phyloP scores from a whole-genome alignment of 1,140 invertebrate species.

The Macrostomum lignano region DNA sequence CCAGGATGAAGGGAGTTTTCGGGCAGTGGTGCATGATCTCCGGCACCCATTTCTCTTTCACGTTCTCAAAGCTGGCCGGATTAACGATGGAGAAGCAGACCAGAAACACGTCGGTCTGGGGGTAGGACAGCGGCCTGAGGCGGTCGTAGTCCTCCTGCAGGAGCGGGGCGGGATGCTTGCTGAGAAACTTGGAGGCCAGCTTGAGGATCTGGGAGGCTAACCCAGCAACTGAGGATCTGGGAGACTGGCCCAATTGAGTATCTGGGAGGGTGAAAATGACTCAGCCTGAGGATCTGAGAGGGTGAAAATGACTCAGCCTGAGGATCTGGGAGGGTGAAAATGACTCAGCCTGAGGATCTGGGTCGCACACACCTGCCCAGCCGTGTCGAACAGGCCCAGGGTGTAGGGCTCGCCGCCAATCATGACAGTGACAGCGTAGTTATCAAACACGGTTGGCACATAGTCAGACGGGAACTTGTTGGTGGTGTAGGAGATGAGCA shows the following conservation, averaged over 20 bases:
- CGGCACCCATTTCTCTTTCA: slow-evolving; percentile 40
- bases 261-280: no score
- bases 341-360: no score
- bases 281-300: no score
- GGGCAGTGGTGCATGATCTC: slow-evolving; percentile 65
- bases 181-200: no score
- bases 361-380: no score
- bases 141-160: slow-evolving; percentile 27
- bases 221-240: no score
- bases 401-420: slow-evolving; percentile 95
- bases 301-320: no score
- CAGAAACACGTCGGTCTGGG: slow-evolving; percentile 61
- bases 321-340: no score
- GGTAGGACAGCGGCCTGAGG: slow-evolving; percentile 23
- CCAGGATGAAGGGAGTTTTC: slow-evolving; percentile 49
- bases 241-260: no score
- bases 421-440: slow-evolving; percentile 96
- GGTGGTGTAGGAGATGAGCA: slow-evolving; percentile 35
- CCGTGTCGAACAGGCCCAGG: slow-evolving; percentile 41
- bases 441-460: slow-evolving; percentile 88
- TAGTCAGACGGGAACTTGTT: slow-evolving; percentile 78
- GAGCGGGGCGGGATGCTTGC: no score
- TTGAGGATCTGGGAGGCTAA: no score
- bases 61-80: slow-evolving; percentile 54
- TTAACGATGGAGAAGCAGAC: slow-evolving; percentile 68